phyloP scores from a whole-genome alignment of 2,113 vertebrate species.

The Bos javanicus region DNA sequence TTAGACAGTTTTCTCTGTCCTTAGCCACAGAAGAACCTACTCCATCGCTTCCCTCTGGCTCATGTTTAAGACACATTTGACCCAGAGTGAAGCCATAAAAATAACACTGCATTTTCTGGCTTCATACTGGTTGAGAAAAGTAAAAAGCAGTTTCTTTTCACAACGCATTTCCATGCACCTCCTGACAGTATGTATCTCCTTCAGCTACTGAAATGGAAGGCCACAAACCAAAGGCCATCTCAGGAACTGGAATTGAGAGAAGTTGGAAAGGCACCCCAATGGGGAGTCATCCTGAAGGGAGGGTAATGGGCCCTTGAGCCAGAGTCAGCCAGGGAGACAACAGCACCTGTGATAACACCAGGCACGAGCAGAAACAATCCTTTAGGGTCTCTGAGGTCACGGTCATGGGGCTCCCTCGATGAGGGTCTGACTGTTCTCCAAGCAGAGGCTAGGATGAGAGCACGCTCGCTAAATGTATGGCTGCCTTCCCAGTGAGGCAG shows the following conservation, averaged over 20 bases:
- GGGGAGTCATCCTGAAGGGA: background rate
- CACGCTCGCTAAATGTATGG: background rate
- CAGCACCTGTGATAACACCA: background rate
- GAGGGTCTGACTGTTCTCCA: background rate
- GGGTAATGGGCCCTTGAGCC: background rate
- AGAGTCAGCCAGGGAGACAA: background rate
- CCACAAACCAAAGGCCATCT: rapidly evolving
- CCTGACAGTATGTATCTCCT: background rate
- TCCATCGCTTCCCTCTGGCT: background rate
- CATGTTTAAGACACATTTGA: background rate
- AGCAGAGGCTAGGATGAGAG: background rate
- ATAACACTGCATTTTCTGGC: background rate
- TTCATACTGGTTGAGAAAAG: background rate
- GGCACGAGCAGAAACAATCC: background rate
- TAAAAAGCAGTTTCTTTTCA: background rate
- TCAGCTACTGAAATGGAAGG: background rate
- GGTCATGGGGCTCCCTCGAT: background rate
- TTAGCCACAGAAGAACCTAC: background rate
- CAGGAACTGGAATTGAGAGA: background rate
- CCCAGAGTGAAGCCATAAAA: background rate
- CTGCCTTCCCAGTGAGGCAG: background rate
- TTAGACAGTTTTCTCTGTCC: background rate
- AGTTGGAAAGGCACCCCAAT: background rate
- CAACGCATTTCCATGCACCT: background rate
- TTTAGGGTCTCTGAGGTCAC: background rate